Percentiles rank a stretch among this genome's conserved stretches.
phyloP scores from a whole-genome alignment of 2,888 invertebrate genomes.

The Netelia virgata region DNA sequence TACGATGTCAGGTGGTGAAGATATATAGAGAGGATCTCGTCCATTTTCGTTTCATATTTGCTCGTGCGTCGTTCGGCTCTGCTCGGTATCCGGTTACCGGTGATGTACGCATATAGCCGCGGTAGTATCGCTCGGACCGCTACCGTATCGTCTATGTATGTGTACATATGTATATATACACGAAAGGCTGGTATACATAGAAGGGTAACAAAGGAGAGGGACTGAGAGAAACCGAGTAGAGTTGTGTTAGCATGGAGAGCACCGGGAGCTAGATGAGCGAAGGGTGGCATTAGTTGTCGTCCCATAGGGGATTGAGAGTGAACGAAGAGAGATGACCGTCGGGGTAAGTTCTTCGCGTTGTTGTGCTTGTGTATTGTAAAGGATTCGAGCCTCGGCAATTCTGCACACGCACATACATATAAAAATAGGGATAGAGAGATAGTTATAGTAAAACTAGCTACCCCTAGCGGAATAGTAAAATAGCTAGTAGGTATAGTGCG shows the following conservation, averaged over 20 bases:
- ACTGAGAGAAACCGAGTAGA: constrained; percentile 1
- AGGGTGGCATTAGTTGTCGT: constrained; percentile 59
- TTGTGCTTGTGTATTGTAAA: constrained; percentile 7
- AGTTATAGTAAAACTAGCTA: constrained; percentile 15
- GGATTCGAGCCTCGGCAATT: not conserved
- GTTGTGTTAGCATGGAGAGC: constrained; percentile 23
- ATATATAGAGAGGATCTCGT: constrained; percentile 27
- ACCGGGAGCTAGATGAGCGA: not conserved
- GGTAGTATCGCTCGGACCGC: no score
- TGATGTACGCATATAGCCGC: not conserved
- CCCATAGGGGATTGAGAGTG: constrained; percentile 5
- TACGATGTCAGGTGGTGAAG: constrained; percentile 40
- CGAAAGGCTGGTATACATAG: not conserved
- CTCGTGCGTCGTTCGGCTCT: not conserved
- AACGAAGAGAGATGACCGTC: constrained; percentile 1
- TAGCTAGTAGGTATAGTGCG: constrained; percentile 12
- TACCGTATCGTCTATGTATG: no score
- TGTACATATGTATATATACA: no score
- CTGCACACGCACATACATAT: not conserved
- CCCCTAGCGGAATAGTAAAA: constrained; percentile 42
- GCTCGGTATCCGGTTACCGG: not conserved
- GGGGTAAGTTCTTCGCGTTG: constrained; percentile 11
- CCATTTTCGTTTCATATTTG: constrained; percentile 32
- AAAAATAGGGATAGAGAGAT: not conserved
- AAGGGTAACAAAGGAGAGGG: constrained; percentile 17